phyloP scores from a whole-genome alignment of 2,797 vertebrate species.

The Sitta carolinensis region DNA sequence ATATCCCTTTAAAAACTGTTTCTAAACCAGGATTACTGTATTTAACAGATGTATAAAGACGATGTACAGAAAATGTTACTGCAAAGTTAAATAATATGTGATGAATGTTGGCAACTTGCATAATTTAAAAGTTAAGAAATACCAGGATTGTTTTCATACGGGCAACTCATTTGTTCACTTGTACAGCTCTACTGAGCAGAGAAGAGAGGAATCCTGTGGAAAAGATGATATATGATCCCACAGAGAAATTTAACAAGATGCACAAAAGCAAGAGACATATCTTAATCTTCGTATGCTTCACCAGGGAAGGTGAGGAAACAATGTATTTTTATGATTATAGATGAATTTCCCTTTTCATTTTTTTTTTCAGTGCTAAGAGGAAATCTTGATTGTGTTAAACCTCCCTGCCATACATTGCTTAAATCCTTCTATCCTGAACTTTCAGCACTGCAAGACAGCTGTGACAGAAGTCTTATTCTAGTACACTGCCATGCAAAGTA shows the following conservation, averaged over 20 bases:
- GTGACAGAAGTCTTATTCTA: background rate
- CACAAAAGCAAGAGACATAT: background rate
- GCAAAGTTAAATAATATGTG: background rate
- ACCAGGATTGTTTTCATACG: background rate
- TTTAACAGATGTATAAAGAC: background rate
- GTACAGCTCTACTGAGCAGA: background rate
- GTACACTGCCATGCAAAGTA: background rate
- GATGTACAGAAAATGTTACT: background rate
- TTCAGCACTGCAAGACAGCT: background rate
- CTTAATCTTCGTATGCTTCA: background rate
- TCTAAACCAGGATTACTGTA: background rate
- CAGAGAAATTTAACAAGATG: background rate
- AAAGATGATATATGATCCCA: background rate
- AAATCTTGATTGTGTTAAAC: background rate
- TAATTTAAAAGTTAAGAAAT: background rate
- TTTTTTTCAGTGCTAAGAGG: background rate
- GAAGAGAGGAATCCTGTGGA: background rate
- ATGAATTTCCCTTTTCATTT: rapidly evolving
- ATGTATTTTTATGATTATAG: background rate
- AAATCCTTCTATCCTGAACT: background rate
- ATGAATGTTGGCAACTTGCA: background rate
- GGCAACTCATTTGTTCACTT: background rate
- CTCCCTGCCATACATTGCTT: background rate
- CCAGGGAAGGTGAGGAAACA: background rate
- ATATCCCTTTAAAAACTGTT: background rate